Evolutionary conservation across 2,888 invertebrate species (phyloP).

Genomic region (Yponomeuta cagnagella): DNA sequence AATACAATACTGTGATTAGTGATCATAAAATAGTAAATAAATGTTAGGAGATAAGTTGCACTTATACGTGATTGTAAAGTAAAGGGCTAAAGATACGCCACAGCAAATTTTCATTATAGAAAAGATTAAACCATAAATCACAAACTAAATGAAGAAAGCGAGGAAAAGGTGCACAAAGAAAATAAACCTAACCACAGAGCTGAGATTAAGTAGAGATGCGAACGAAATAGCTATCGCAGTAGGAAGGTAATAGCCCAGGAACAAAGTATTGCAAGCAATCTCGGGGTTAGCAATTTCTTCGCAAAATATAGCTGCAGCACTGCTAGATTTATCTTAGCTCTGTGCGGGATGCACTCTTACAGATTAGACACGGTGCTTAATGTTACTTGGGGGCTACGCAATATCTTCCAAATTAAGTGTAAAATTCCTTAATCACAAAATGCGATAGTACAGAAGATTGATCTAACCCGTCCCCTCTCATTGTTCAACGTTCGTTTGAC

Average conservation of each 20-base stretch:
- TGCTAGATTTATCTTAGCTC: constrained; percentile 13
- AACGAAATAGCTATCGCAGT: constrained; percentile 11
- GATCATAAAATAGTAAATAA: background rate
- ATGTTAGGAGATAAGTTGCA: background rate
- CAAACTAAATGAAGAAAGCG: constrained; percentile 32
- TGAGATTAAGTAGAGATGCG: constrained; percentile 13
- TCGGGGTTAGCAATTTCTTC: constrained; percentile 13
- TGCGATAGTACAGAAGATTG: background rate
- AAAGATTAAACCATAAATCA: constrained; percentile 36
- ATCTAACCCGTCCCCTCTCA: background rate
- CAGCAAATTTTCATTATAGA: background rate
- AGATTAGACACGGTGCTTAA: constrained; percentile 8
- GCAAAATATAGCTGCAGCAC: constrained; percentile 6
- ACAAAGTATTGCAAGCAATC: constrained; percentile 13
- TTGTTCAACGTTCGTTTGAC: no score
- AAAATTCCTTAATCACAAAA: constrained; percentile 1
- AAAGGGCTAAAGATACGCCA: background rate
- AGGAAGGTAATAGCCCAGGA: constrained; percentile 12
- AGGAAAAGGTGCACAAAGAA: constrained; percentile 30
- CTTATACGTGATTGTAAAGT: background rate
- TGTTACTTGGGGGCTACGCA: background rate
- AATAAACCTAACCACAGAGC: constrained; percentile 22
- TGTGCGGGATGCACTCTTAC: constrained; percentile 10
- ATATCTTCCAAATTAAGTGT: constrained; percentile 3
- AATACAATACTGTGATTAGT: background rate